phyloP scores from a whole-genome alignment of 2,888 invertebrate genomes.

The Dicyrtomina minuta region DNA sequence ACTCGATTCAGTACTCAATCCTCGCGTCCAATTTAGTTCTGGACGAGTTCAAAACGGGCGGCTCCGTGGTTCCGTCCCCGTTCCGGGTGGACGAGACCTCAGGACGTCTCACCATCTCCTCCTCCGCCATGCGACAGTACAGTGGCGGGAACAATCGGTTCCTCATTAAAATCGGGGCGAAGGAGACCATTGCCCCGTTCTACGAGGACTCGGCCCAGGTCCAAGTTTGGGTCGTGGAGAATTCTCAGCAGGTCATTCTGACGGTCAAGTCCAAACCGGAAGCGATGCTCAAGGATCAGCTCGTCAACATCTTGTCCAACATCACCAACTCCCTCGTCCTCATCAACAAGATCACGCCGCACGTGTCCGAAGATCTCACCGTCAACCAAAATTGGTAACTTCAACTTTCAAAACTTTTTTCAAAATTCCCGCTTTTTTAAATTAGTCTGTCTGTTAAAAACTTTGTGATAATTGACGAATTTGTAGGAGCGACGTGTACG shows the following conservation, averaged over 20 bases:
- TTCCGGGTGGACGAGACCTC: slow-evolving; percentile 71
- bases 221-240: slow-evolving; percentile 88
- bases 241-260: slow-evolving; percentile 77
- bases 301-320: slow-evolving; percentile 70
- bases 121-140: slow-evolving; percentile 82
- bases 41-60: slow-evolving; percentile 57
- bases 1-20: slow-evolving; percentile 46
- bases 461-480: background rate
- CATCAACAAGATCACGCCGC: slow-evolving; percentile 74
- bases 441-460: no score
- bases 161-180: slow-evolving; percentile 77
- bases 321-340: slow-evolving; percentile 77
- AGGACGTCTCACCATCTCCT: slow-evolving; percentile 69
- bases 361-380: slow-evolving; percentile 66
- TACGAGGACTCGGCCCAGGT: slow-evolving; percentile 74
- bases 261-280: slow-evolving; percentile 79
- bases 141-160: slow-evolving; percentile 75
- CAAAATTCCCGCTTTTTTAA: background rate
- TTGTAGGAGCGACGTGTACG: slow-evolving; percentile 78
- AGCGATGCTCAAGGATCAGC: slow-evolving; percentile 72
- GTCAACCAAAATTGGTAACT: slow-evolving; percentile 69
- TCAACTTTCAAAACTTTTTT: slow-evolving; percentile 23
- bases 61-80: slow-evolving; percentile 85
- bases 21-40: slow-evolving; percentile 48
- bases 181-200: slow-evolving; percentile 76